Conservation (phyloP, 2,888 invertebrate species). For the Scelioninae gen. 1 region DNA sequence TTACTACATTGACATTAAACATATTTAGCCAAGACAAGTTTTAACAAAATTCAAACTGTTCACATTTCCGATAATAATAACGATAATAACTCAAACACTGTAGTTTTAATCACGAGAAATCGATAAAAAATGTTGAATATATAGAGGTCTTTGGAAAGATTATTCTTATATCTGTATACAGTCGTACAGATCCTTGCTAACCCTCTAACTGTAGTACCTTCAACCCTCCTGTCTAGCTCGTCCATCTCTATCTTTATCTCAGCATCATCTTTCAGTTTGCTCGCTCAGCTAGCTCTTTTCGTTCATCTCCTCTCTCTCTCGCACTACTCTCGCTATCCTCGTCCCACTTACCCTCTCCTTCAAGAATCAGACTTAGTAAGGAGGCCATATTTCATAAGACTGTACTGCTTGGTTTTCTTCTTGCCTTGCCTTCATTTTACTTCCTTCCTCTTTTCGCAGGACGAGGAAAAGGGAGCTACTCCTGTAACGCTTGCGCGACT, state of each 20-base stretch:
- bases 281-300: conserved; percentile 62
- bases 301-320: conserved; percentile 13
- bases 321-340: conserved; percentile 23
- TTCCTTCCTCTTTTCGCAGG: conserved; percentile 67
- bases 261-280: conserved; percentile 66
- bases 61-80: no score
- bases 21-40: no score
- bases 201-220: conserved; percentile 64
- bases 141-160: conserved; percentile 45
- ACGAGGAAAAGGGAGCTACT: conserved; percentile 70
- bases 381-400: conserved; percentile 84
- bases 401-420: conserved; percentile 73
- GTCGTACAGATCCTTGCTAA: conserved; percentile 54
- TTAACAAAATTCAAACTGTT: no score
- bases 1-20: no score
- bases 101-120: conserved; percentile 49
- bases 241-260: conserved; percentile 63
- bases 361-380: conserved; percentile 78
- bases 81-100: conserved; percentile 13
- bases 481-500: conserved; percentile 83
- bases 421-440: conserved; percentile 66
- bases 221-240: conserved; percentile 68
- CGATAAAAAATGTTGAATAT: conserved; percentile 52
- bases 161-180: conserved; percentile 61
- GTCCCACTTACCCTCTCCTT: conserved; percentile 59